Base-by-base conservation (phyloP, 53 echinoderm and acorn worm species). In the Patiria pectinifera region DNA sequence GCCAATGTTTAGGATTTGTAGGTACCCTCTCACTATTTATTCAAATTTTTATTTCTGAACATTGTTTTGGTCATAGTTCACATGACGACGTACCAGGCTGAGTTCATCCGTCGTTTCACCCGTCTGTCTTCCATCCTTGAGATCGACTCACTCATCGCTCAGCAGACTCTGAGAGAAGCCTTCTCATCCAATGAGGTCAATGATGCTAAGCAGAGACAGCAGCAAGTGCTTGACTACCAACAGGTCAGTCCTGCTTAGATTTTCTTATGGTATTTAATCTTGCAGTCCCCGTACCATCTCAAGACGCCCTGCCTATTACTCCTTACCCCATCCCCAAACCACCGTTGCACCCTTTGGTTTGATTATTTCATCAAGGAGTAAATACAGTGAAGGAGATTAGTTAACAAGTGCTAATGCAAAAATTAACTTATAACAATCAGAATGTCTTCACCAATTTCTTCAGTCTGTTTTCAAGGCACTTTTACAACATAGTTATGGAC, bases 41-140 rank as follows among this genome's bases (percentile, higher is more conserved):
- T 35, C 35, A 35, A 35, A 35, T 35, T 35, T 35, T 35, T 35
- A 24, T 74, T 74, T 23, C 21, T 69, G 15, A 15, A 69, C 10
- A 21, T 11, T 69, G 69, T 18, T 69, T 18, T 21, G 69, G 15
- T 69, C 74, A 18, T 89, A 98, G 98, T 97, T 79, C 98, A 98
- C 89, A 95, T 97, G 92, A 93, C 95, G 7, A 98, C 98, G 0
- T 98, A 98, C 84, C 98, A 98, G 44, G 84, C 93, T 2, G 97
- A 98, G 85, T 98, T 98, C 93, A 97, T 95, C 72, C 95, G 97
- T 2, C 95, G 97, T 35, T 98, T 95, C 85, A 94, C 98, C n/a
- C 82, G 98, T 21, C 94, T 98, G 69, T 98, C 98, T 16, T 98
- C 98, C 60, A 98, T 98, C 59, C 91, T 98, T 46, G 98, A 98